phyloP scores from a whole-genome alignment of 2,888 invertebrate species.

The Tetranychus piercei region DNA sequence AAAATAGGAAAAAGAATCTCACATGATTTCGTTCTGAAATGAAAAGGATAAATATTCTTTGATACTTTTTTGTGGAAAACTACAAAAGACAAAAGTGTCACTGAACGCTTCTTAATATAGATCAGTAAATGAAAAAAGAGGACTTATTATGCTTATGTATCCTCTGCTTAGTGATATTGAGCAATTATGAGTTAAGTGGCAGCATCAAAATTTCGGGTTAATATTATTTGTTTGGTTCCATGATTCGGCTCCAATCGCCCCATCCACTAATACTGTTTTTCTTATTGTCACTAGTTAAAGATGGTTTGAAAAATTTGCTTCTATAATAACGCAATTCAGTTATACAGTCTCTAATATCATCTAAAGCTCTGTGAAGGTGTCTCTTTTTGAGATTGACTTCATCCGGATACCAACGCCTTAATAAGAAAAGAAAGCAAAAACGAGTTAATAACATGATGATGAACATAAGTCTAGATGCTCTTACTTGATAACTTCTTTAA shows the following conservation, averaged over 20 bases:
- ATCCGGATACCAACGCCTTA: constrained; percentile 51
- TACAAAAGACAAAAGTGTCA: no score
- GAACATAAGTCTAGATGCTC: background rate
- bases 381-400: constrained; percentile 44
- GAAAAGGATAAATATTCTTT: background rate
- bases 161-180: no score
- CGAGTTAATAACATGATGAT: background rate
- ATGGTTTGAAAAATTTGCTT: constrained; percentile 41
- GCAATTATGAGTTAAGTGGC: no score
- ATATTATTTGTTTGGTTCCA: no score
- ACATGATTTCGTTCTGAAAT: background rate
- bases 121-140: no score
- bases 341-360: constrained; percentile 57
- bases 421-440: constrained; percentile 8
- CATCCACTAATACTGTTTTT: background rate
- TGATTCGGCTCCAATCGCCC: no score
- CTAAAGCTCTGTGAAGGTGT: constrained; percentile 43
- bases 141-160: no score
- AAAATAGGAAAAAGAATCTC: no score
- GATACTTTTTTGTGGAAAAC: background rate
- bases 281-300: background rate
- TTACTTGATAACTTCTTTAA: constrained; percentile 47
- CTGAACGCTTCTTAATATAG: no score
- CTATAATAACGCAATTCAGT: constrained; percentile 62
- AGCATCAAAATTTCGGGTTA: no score